These are phyloP conservation scores for Magallana gigas DNA, from an alignment of 1,140 invertebrate species.

Conservation along the genomic window DNA sequence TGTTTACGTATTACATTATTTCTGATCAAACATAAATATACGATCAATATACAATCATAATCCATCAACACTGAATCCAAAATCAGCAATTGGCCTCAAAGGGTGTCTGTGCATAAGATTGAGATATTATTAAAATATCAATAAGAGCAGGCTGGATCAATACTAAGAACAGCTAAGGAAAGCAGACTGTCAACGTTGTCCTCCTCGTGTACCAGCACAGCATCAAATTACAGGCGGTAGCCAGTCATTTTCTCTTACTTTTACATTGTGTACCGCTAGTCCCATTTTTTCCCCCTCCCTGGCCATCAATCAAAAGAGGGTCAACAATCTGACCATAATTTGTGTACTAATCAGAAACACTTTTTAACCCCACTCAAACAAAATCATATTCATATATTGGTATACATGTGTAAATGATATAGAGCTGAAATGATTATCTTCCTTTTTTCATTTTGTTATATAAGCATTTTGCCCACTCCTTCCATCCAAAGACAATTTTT, in stretches of 20 bases:
- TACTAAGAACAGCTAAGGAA: background rate
- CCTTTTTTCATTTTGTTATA: too few relatives aligned
- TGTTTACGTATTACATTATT: background rate
- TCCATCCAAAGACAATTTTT: too few relatives aligned
- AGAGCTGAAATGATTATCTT: too few relatives aligned
- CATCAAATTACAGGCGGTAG: background rate
- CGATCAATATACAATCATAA: background rate
- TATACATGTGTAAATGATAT: too few relatives aligned
- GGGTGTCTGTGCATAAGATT: conserved; percentile 34
- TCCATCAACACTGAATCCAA: conserved; percentile 10
- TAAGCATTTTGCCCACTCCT: too few relatives aligned
- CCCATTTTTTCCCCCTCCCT: background rate
- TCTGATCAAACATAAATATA: background rate
- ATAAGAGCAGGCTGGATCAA: conserved; percentile 10
- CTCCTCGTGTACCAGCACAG: background rate
- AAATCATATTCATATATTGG: too few relatives aligned
- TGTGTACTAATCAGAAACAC: too few relatives aligned
- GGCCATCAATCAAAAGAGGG: background rate
- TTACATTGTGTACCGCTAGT: background rate
- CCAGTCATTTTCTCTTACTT: background rate
- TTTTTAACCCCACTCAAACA: too few relatives aligned
- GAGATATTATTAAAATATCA: conserved; percentile 34
- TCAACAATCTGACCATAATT: background rate
- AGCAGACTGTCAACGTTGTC: background rate
- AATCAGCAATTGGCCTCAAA: background rate